Evolutionary conservation across 2,113 vertebrate species (phyloP), one percentile per base, ranked within the genome.

Genomic region (Ailuropoda melanoleuca): DNA sequence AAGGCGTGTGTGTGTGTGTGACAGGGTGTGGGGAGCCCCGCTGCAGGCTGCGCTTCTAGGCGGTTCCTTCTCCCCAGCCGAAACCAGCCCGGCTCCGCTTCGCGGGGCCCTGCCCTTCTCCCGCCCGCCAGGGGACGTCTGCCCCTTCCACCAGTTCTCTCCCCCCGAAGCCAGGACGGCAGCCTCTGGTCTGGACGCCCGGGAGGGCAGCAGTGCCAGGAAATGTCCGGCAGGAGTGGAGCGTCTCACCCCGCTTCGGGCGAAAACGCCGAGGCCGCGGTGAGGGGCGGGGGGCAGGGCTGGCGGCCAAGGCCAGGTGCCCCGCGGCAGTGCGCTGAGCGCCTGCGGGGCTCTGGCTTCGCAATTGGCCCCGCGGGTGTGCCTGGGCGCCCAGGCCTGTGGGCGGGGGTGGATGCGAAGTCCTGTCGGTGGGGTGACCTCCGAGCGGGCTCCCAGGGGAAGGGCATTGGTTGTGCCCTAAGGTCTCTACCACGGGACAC

Each of bases 171-270:
- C 82, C 24, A 1, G 39, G 81, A 8, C 0, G 4, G 46, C 68
- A 18, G 34, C 53, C 77, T 70, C 53, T 58, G 0, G 39, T 83
- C 31, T 3, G 58, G 46, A 11, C 1, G 19, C 48, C 4, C 1
- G 55, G n/a, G 8, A 84, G 46, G 83, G 60, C 77, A 4, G 55
- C 26, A 17, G 86, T 18, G 6, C 66, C 75, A 24, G 60, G 72
- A 85, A 72, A 34, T 9, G 80, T 56, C 62, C 11, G 10, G 74
- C 7, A 0, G 85, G 80, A 80, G 37, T 8, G 2, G 34, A n/a
- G 82, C 31, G 6, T n/a, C 88, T 56, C 9, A 56, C 74, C 97
- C 97, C 98, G 98, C 96, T 96, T 98, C 56, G 4, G 90, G 70
- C 98, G 98, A 98, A 98, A 90, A 66, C 18, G 1, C 21, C 0